A percentile compares a stretch with the other conserved stretches of the same genome.
Conservation (phyloP, 1,140 invertebrate species). For the Conus ventricosus region DNA sequence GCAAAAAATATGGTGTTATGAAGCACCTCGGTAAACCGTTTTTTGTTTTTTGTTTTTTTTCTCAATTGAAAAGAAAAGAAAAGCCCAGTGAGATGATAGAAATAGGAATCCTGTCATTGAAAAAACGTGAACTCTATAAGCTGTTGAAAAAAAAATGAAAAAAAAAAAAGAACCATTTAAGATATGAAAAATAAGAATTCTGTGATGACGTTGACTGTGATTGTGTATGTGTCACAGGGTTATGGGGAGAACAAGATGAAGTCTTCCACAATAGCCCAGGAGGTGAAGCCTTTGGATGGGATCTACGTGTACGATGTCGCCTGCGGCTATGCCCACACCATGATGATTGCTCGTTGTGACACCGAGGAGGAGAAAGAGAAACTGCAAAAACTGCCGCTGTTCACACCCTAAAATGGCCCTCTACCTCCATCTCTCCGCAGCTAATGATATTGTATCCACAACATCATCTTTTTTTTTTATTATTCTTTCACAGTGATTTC, state of each 20-base stretch:
- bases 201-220: too few species aligned
- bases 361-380: conserved; percentile 81
- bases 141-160: too few species aligned
- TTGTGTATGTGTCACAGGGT: conserved; percentile 79
- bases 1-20: too few species aligned
- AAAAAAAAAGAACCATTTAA: too few species aligned
- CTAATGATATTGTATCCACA: neutral
- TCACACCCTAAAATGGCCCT: conserved; percentile 43
- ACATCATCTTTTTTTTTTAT: neutral
- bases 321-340: conserved; percentile 89
- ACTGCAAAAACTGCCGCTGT: conserved; percentile 80
- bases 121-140: too few species aligned
- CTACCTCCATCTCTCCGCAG: neutral
- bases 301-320: conserved; percentile 87
- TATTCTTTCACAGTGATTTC: too few species aligned
- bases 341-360: conserved; percentile 83
- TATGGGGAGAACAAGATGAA: conserved; percentile 89
- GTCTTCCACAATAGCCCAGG: conserved; percentile 90
- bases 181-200: too few species aligned
- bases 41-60: too few species aligned
- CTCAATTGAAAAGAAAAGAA: too few species aligned
- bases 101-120: too few species aligned
- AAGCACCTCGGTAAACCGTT: too few species aligned
- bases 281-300: conserved; percentile 88
- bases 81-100: too few species aligned